Base-by-base conservation (phyloP, 1,140 invertebrate genomes). In the Ptiloglossa arizonensis region DNA sequence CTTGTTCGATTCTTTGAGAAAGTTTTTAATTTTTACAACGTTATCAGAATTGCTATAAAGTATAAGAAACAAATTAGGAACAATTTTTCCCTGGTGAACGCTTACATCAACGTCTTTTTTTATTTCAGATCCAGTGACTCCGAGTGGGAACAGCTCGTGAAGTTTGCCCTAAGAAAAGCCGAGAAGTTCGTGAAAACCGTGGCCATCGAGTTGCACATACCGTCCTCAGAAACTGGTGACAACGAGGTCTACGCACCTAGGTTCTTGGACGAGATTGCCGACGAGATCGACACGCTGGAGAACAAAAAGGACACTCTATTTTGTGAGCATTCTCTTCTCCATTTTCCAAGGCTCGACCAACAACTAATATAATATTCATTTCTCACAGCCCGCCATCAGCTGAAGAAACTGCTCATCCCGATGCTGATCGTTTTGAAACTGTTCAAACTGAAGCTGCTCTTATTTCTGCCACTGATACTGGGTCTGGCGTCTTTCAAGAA, bases 401-500 rank as follows among this genome's bases (percentile, higher is more conserved):
- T 97, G 64, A 96, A 96, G 93, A 97, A 96, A 87, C 92, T 97
- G n/a, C 95, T 97, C 82, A 95, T 97, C 78, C 96, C 96, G 0
- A 94, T 97, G 93, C 90, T 97, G 83, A 89, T 97, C 72, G 94
- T 97, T 66, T 89, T 97, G 71, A 97, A 97, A 89, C 93, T 97
- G 59, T 97, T 97, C 94, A 97, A 97, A 89, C 85, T 97, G 85
- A 97, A 97, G 84, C 91, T 97, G 22, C 91, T 97, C 1, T 92
- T 97, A 4, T 96, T 97, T 91, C 88, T 97, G 86, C 96, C 96
- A 1, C 93, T 97, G 77, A 96, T 97, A 62, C 92, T 97, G 38
- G 96, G 96, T 15, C 90, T 97, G 72, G 96, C 95, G 11, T 96
- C 96, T 27, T 96, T 97, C 87, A 97, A 97, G 91, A 97, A 97